Base-by-base conservation (phyloP, 2,888 invertebrate genomes). In the Leptura quadrifasciata region DNA sequence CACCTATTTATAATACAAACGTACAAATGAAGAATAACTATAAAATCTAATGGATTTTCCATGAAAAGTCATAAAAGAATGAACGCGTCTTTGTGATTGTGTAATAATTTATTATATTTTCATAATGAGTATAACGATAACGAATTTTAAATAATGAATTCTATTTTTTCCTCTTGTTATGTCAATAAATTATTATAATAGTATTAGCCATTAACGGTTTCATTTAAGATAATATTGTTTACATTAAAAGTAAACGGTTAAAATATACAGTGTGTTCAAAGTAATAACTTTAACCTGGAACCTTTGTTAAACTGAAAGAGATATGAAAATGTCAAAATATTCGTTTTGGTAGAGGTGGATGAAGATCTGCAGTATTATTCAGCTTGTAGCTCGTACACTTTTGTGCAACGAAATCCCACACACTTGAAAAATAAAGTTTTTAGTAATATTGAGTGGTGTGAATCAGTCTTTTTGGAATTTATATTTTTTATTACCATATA, bases 101-200 rank as follows among this genome's bases (percentile, higher is more conserved):
- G 65, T 52, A 65, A 65, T 65, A 63, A 39, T 61, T 61, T 63
- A 63, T 64, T 64, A 64, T 63, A 47, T 63, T 27, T 63, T 63
- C 18, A 63, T 63, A 63, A 63, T 20, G 39, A 63, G 39, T 18
- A 39, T 63, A 31, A 61, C 60, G 35, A 20, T 61, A 35, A 61
- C 35, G 63, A 60, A 60, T 27, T 27, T 60, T 60, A 24, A 60
- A 60, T 21, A 21, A n/a, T 15, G 47, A 17, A 35, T 63, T 63
- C 20, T 0, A 12, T 63, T 35, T 18, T n/a, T 63, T 15, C 15
- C 10, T 21, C 20, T 10, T 4, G 1, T 39, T 35, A 12, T 63
- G 35, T 63, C 24, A 35, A 18, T 5, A n/a, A 58, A 24, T 58
- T 58, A 63, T 20, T 12, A 31, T 31, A n/a, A 21, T 27, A 24